Conservation (phyloP, 2,888 invertebrate species). For the Drosophila rellima region DNA sequence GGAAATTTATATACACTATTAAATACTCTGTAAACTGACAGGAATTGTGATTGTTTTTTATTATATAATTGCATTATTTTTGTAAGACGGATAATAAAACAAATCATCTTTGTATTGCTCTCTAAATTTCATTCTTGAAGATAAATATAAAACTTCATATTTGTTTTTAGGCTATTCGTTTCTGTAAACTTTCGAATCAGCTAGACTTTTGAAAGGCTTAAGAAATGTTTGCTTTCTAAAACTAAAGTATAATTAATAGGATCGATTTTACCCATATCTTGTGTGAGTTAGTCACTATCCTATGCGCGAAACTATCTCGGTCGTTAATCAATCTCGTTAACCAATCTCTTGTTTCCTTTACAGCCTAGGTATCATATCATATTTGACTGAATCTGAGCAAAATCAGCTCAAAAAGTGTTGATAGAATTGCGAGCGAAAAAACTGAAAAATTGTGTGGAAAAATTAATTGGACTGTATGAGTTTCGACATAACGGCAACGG, state of each 20-base stretch:
- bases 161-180: background rate
- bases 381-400: conserved; percentile 1
- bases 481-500: conserved; percentile 17
- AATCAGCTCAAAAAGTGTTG: conserved; percentile 10
- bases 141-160: background rate
- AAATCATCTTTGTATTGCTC: background rate
- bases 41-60: too few species aligned
- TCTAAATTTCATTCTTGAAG: background rate
- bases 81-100: background rate
- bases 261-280: background rate
- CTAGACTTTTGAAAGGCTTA: too few species aligned
- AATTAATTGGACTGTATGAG: conserved; percentile 11
- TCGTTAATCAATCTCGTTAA: background rate
- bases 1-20: background rate
- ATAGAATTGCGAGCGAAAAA: background rate
- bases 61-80: too few species aligned
- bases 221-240: too few species aligned
- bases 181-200: background rate
- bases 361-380: conserved; percentile 20
- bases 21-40: background rate
- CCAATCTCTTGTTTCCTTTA: background rate
- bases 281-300: background rate
- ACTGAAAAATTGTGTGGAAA: background rate
- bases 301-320: background rate
- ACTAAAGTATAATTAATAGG: background rate